These are phyloP conservation scores for Corydoras sp. DNA, from an alignment of 2,113 vertebrate species.

Conservation along the genomic window DNA sequence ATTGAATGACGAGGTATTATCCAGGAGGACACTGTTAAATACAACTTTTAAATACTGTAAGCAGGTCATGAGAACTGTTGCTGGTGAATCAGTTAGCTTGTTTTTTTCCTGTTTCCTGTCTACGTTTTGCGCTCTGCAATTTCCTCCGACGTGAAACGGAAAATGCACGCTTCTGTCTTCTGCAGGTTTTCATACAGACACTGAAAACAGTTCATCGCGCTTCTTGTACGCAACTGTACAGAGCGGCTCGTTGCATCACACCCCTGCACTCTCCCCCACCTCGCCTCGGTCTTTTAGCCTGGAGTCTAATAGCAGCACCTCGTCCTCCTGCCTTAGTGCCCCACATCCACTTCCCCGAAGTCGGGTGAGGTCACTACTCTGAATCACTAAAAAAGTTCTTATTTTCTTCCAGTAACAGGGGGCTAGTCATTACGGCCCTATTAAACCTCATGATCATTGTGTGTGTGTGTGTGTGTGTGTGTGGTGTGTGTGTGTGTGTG, in stretches of 20 bases:
- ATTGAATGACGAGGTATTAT: too few relatives aligned
- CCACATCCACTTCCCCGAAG: constrained; percentile 49
- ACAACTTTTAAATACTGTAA: too few relatives aligned
- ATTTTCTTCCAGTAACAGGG: background rate
- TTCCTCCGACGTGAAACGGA: background rate
- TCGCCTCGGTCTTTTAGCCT: constrained; percentile 29
- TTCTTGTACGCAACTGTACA: constrained; percentile 44
- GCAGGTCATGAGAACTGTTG: too few relatives aligned
- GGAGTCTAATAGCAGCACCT: constrained; percentile 48
- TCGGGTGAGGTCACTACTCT: constrained; percentile 38
- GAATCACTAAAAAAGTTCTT: background rate
- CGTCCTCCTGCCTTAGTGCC: constrained; percentile 25
- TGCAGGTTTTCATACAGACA: constrained; percentile 38
- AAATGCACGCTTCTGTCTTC: background rate
- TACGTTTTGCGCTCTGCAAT: background rate
- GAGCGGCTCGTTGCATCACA: constrained; percentile 16
- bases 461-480: too few relatives aligned
- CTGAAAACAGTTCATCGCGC: constrained; percentile 26
- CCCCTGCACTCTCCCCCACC: constrained; percentile 30
- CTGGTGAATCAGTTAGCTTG: too few relatives aligned
- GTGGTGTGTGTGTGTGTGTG: too few relatives aligned
- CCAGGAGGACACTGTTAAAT: too few relatives aligned
- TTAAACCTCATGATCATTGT: background rate
- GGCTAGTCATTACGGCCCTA: background rate
- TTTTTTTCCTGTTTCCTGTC: background rate